Evolutionary conservation across 2,888 invertebrate genomes (phyloP).

Genomic region (Lucinisca nassula): DNA sequence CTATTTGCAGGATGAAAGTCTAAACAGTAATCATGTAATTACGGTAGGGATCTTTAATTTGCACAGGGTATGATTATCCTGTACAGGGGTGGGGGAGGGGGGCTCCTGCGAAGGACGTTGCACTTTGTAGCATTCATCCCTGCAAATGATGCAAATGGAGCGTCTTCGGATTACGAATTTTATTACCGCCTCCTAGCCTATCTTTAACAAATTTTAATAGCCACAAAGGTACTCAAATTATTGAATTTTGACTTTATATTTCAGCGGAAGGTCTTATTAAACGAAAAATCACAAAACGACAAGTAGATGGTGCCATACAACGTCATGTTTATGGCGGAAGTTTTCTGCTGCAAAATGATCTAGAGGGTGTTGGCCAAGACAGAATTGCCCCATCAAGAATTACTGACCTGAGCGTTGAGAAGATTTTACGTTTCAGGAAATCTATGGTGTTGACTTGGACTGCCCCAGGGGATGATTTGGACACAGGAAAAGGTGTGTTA

Average conservation of each 20-base stretch:
- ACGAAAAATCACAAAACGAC: slow-evolving; percentile 5
- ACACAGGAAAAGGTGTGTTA: slow-evolving; percentile 75
- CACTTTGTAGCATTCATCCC: no score
- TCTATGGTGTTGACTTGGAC: slow-evolving; percentile 77
- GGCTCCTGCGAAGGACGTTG: no score
- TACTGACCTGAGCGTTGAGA: slow-evolving; percentile 74
- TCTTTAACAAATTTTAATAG: no score
- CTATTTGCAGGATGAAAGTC: no score
- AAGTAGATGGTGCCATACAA: slow-evolving; percentile 32
- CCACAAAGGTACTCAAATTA: no score
- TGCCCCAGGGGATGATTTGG: slow-evolving; percentile 79
- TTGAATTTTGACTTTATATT: background rate
- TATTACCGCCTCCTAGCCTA: no score
- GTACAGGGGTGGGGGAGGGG: no score
- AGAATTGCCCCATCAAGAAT: slow-evolving; percentile 74
- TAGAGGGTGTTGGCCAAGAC: slow-evolving; percentile 24
- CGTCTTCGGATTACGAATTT: no score
- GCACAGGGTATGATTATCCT: no score
- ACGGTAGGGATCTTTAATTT: no score
- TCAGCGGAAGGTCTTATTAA: background rate
- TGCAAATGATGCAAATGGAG: no score
- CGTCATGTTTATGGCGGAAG: slow-evolving; percentile 38
- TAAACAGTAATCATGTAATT: no score
- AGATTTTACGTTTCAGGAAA: slow-evolving; percentile 65
- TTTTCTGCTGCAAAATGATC: background rate